Evolutionary conservation across 2,113 vertebrate species (phyloP).

Genomic region (Ptyas mucosa): DNA sequence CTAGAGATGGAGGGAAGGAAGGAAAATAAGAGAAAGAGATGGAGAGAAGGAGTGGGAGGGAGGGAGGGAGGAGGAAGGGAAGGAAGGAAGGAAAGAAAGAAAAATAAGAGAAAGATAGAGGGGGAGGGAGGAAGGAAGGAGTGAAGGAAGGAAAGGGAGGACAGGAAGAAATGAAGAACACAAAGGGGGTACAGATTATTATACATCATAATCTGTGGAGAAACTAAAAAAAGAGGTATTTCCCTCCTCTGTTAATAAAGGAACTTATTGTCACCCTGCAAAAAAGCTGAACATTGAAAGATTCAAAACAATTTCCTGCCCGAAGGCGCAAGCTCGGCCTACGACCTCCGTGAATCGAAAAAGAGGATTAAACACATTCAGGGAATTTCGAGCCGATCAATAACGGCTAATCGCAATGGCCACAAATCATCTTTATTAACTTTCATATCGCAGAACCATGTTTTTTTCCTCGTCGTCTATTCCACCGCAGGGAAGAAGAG

Average conservation of each 20-base stretch:
- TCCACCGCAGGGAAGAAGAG: not conserved
- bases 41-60: no score
- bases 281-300: not conserved
- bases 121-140: no score
- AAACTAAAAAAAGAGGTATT: not conserved
- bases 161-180: not conserved
- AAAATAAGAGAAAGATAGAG: no score
- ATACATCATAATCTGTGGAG: not conserved
- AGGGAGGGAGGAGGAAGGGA: no score
- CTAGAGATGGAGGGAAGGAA: no score
- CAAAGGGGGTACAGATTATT: not conserved
- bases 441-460: not conserved
- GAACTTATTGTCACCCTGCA: not conserved
- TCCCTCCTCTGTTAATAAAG: not conserved
- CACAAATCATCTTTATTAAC: not conserved
- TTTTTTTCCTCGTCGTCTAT: not conserved
- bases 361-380: not conserved
- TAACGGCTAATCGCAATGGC: not conserved
- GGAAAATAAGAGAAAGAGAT: no score
- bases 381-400: not conserved
- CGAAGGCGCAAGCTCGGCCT: not conserved
- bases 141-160: no score
- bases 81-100: no score
- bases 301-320: not conserved
- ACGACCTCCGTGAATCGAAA: rapidly evolving